Conservation (phyloP, 1,140 invertebrate genomes). For the Drosophila kohkoa region DNA sequence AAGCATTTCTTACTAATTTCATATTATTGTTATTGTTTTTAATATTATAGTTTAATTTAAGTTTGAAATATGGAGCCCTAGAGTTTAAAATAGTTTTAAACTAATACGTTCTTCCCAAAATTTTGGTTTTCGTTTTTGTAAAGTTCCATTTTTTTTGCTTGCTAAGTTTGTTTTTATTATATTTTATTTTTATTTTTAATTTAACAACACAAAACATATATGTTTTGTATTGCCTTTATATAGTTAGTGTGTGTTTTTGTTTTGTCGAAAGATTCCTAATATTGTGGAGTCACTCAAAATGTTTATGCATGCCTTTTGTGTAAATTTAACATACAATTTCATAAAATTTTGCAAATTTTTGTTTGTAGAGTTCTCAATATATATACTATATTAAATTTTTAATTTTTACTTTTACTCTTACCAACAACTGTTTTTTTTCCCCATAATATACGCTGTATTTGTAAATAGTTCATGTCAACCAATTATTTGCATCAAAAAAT, state of each 20-base stretch:
- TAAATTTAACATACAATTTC: constrained; percentile 54
- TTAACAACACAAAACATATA: constrained; percentile 73
- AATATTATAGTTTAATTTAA: constrained; percentile 54
- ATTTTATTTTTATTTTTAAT: constrained; percentile 49
- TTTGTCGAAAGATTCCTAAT: constrained; percentile 48
- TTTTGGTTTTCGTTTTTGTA: constrained; percentile 35
- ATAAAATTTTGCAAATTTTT: constrained; percentile 72
- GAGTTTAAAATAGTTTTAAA: constrained; percentile 82
- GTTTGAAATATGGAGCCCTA: constrained; percentile 83
- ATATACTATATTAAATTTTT: constrained; percentile 45
- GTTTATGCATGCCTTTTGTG: constrained; percentile 51
- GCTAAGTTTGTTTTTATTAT: constrained; percentile 43
- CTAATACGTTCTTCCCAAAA: constrained; percentile 68
- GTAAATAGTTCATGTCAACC: constrained; percentile 80
- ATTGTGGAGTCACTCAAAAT: constrained; percentile 66
- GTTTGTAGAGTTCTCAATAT: constrained; percentile 56
- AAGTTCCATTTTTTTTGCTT: constrained; percentile 68
- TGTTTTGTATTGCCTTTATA: constrained; percentile 13
- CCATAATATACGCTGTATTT: constrained; percentile 41
- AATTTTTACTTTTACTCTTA: constrained; percentile 17
- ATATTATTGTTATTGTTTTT: constrained; percentile 42
- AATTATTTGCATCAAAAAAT: constrained; percentile 65
- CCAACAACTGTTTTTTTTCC: constrained; percentile 3
- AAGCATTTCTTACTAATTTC: constrained; percentile 58
- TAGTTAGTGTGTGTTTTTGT: constrained; percentile 24